Percentiles rank a stretch among this genome's conserved stretches.
These are phyloP conservation scores for Clusia tigrina DNA, from an alignment of 2,888 invertebrate genomes.

Conservation along the genomic window DNA sequence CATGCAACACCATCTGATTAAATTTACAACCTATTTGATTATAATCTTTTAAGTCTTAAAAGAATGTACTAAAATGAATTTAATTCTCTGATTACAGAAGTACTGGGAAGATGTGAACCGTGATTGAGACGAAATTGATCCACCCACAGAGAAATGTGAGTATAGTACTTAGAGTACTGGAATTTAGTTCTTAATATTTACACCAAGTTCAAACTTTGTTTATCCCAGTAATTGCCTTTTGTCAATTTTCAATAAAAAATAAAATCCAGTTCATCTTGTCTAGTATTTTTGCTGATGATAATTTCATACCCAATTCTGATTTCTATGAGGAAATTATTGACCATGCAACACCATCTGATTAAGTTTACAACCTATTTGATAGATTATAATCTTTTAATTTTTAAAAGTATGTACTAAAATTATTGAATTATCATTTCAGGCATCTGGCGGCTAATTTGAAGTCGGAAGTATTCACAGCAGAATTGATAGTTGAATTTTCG, in stretches of 20 bases:
- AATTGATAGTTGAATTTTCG: no score
- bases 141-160: background rate
- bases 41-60: background rate
- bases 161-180: no score
- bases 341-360: conserved; percentile 30
- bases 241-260: background rate
- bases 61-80: background rate
- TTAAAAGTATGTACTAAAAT: background rate
- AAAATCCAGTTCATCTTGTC: background rate
- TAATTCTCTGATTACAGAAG: background rate
- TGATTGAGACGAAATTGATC: background rate
- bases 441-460: no score
- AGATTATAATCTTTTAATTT: background rate
- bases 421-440: no score
- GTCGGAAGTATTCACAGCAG: no score
- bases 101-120: no score
- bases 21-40: background rate
- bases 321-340: conserved; percentile 40
- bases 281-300: conserved; percentile 40
- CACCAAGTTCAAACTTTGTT: no score
- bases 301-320: conserved; percentile 41
- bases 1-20: conserved; percentile 30
- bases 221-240: no score
- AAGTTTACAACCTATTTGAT: background rate
- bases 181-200: no score